Conservation (phyloP, 2,888 invertebrate species). For the Agrochola macilenta region DNA sequence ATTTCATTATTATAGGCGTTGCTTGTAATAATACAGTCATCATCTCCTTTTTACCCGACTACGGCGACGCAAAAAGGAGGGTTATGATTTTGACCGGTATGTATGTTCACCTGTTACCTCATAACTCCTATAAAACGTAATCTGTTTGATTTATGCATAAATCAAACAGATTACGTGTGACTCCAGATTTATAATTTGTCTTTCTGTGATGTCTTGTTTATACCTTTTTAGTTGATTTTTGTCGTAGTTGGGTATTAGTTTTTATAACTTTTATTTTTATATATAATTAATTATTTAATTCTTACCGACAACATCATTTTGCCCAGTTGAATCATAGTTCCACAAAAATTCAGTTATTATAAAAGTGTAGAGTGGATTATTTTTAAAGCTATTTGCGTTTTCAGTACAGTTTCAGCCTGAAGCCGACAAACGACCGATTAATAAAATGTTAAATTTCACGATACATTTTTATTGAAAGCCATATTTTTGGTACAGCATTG, state of each 20-base stretch:
- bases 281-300: not conserved
- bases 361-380: slow-evolving; percentile 12
- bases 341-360: slow-evolving; percentile 8
- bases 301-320: not conserved
- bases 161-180: too few relatives aligned
- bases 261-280: too few relatives aligned
- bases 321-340: not conserved
- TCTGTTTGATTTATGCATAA: too few relatives aligned
- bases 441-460: slow-evolving; percentile 19
- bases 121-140: too few relatives aligned
- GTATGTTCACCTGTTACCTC: too few relatives aligned
- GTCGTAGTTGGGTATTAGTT: too few relatives aligned
- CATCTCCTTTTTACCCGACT: not conserved
- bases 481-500: slow-evolving; percentile 12
- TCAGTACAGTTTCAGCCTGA: slow-evolving; percentile 20
- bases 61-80: too few relatives aligned
- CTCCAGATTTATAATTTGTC: too few relatives aligned
- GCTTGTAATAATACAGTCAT: not conserved
- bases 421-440: slow-evolving; percentile 4
- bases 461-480: slow-evolving; percentile 5
- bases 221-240: too few relatives aligned
- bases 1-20: not conserved
- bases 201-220: too few relatives aligned
- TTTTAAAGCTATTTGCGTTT: slow-evolving; percentile 19
- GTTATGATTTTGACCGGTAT: too few relatives aligned